Evolutionary conservation across 2,113 vertebrate species (phyloP), one percentile per base, ranked within the genome.

Genomic region (Romanogobio albipinnatus): DNA sequence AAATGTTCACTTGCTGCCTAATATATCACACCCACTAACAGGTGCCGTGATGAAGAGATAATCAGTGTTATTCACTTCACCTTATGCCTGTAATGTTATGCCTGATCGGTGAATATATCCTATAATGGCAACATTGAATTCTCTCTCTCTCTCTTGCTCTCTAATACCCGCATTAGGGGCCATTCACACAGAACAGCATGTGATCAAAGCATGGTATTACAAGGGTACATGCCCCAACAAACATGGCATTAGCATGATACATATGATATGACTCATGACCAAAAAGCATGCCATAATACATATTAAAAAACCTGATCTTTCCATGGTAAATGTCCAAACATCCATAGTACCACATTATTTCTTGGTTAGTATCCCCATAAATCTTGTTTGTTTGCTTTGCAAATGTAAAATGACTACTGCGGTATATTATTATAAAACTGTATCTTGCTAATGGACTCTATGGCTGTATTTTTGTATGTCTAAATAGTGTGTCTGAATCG

Each of bases 401-500:
- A 75, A 51, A 49, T 51, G 45, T 26, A 51, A 75, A 75, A 26
- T 17, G 24, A 81, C 59, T 22, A n/a, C 26, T 68, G 43, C 45
- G 1, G 9, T 68, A 24, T 71, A 36, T 58, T 61, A 73, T 36
- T 64, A 47, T 13, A 70, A 51, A 70, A 56, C 13, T 17, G 11
- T 58, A 56, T 82, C 47, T 82, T 82, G 66, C 9, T 56, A 82
- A 71, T 71, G 64, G 64, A 71, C 47, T 71, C 49, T 9, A 26
- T 26, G 47, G 24, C 33, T 71, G 47, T 71, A 71, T 71, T 82
- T 59, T 66, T 49, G 59, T 66, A 66, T 26, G 88, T 91, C 89
- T 90, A 88, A 91, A 88, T 36, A 68, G 68, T 90, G 85, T 86
- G 87, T 36, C 43, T 82, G 58, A 90, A 90, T 90, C 2, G 76